Evolutionary conservation across 2,888 invertebrate genomes (phyloP), one percentile per base, ranked within the genome.

Genomic region (Netelia inedita): DNA sequence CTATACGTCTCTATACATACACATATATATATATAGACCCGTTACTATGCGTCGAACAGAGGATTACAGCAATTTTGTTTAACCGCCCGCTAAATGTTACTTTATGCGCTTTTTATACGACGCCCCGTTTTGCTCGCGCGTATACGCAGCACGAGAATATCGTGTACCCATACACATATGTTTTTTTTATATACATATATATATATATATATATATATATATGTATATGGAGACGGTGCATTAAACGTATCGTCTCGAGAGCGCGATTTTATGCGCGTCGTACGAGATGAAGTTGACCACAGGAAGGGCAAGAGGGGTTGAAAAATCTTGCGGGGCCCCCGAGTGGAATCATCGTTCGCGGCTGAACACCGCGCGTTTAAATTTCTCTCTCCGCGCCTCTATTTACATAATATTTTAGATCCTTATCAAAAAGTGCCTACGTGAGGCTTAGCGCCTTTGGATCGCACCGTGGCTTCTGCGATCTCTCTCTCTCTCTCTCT

Each of bases 11-110:
- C 76, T n/a, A 65, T 79, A 79, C 86, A 85, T 35, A 35, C 6
- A 35, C 6, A 35, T 35, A 35, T 35, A 8, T 35, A 35, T 35
- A 35, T 35, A 35, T 35, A 35, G 5, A 35, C 35, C 5, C 35
- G 83, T 71, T 81, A 74, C 71, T 79, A 84, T 82, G 85, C 82
- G 83, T 86, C 71, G 69, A 59, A 72, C 74, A 75, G 86, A 83
- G 89, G 90, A 93, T 93, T 92, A 92, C 92, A 89, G 91, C 92
- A 92, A 92, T 93, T 93, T 93, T 79, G 90, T 89, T 91, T 89
- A 92, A 92, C 90, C 90, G 91, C 87, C 90, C 91, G 91, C 89
- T 91, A 91, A 91, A 91, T 90, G 91, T 91, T 90, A 87, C 88
- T 91, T 91, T 91, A 90, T 91, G 89, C 89, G 85, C 82, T 90